A percentile compares a stretch with the other conserved stretches of the same genome.
Conservation (phyloP, 92 coral and sea anemone genomes). For the Porites divaricata region DNA sequence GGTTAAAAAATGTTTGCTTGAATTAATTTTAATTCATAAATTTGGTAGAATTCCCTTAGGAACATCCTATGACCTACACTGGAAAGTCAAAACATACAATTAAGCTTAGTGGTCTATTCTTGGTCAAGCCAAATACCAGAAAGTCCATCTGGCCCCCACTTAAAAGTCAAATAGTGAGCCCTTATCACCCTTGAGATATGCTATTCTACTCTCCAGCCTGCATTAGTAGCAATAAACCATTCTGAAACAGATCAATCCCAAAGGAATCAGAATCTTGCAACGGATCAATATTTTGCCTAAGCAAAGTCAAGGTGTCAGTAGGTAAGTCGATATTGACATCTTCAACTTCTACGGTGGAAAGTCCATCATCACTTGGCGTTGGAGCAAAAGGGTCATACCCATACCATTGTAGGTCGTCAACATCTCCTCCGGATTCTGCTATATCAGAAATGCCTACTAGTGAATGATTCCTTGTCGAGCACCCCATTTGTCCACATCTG, state of each 20-base stretch:
- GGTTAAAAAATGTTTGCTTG: no score
- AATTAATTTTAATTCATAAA: no score
- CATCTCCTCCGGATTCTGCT: conserved; percentile 9
- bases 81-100: no score
- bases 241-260: conserved; percentile 28
- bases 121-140: no score
- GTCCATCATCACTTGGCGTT: conserved; percentile 35
- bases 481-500: conserved; percentile 62
- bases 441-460: conserved; percentile 9
- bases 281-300: conserved; percentile 38
- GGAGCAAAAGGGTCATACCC: conserved; percentile 50
- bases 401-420: conserved; percentile 42
- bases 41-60: no score
- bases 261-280: conserved; percentile 27
- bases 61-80: no score
- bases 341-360: conserved; percentile 44
- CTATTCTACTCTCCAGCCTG: conserved; percentile 16
- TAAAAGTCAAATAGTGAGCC: no score
- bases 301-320: conserved; percentile 2
- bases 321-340: conserved; percentile 25
- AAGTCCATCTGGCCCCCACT: no score
- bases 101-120: no score
- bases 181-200: no score
- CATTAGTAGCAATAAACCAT: conserved; percentile 17
- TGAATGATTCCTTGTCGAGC: conserved; percentile 39